Percentiles rank a stretch among this genome's conserved stretches.
These are phyloP conservation scores for Acanthornis magna DNA, from an alignment of 2,797 vertebrate species.

Conservation along the genomic window DNA sequence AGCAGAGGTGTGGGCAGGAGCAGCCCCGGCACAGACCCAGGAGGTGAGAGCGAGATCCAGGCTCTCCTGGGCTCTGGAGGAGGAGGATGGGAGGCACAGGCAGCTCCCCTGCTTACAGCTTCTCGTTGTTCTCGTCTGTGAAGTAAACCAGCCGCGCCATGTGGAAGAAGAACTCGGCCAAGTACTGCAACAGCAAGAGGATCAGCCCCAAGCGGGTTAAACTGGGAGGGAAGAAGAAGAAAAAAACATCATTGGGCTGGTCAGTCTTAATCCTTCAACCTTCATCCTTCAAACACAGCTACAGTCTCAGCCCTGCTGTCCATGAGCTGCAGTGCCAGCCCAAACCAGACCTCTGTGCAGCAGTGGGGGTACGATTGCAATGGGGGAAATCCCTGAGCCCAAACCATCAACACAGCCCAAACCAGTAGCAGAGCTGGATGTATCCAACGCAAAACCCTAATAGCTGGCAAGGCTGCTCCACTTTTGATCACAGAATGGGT, in stretches of 20 bases:
- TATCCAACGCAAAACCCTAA: not conserved
- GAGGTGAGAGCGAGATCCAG: not conserved
- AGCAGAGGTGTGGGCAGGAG: not conserved
- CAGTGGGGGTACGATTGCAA: not conserved
- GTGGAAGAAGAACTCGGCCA: constrained; percentile 91
- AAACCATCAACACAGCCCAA: not conserved
- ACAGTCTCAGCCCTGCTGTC: not conserved
- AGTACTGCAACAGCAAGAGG: constrained; percentile 90
- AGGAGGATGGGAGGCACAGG: not conserved
- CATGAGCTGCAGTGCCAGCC: not conserved
- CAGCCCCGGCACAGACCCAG: not conserved
- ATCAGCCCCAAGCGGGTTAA: constrained; percentile 91
- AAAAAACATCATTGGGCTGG: not conserved
- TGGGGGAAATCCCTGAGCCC: not conserved
- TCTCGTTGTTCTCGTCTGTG: constrained; percentile 92
- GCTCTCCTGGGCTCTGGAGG: not conserved
- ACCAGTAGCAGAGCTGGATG: not conserved
- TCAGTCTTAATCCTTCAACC: not conserved
- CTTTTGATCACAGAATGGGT: not conserved
- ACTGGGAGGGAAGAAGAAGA: constrained; percentile 64
- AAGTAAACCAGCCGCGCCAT: constrained; percentile 91
- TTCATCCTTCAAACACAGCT: not conserved
- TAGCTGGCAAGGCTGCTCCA: not conserved
- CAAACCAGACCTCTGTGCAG: not conserved
- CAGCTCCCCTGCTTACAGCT: constrained; percentile 81